phyloP scores from a whole-genome alignment of 2,888 invertebrate species.

The Tipula vernalis region DNA sequence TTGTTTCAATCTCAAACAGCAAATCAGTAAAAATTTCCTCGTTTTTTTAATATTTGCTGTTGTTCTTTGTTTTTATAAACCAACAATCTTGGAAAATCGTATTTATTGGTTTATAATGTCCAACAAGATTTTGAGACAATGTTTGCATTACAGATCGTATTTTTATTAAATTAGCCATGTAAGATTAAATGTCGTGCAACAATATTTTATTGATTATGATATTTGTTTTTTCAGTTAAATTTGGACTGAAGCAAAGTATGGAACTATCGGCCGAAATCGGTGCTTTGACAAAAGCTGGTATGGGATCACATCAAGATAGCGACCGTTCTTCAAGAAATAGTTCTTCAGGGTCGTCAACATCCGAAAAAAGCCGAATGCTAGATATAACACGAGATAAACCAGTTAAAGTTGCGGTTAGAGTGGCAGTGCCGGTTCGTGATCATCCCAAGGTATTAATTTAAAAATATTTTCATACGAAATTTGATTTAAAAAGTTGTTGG shows the following conservation, averaged over 20 bases:
- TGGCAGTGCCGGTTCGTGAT: constrained; percentile 74
- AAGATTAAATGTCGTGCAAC: too few species aligned
- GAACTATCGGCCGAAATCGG: neutral
- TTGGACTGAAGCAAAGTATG: neutral
- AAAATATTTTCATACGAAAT: neutral
- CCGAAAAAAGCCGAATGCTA: constrained; percentile 54
- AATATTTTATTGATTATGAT: neutral
- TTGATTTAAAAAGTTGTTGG: neutral
- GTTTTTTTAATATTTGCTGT: too few species aligned
- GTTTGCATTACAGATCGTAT: too few species aligned
- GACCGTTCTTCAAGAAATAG: neutral
- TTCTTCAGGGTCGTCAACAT: constrained; percentile 18
- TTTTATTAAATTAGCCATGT: too few species aligned
- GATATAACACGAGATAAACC: constrained; percentile 80
- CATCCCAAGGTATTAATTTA: constrained; percentile 60
- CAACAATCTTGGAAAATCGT: neutral
- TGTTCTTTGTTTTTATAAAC: neutral
- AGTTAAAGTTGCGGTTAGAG: constrained; percentile 74
- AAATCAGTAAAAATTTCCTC: too few species aligned
- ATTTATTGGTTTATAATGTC: neutral
- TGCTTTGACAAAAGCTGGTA: neutral
- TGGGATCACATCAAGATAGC: neutral
- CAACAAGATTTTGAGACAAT: neutral
- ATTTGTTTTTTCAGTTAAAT: neutral
- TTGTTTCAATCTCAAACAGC: neutral